Conservation (phyloP, 2,888 invertebrate genomes). For the Operophtera brumata region DNA sequence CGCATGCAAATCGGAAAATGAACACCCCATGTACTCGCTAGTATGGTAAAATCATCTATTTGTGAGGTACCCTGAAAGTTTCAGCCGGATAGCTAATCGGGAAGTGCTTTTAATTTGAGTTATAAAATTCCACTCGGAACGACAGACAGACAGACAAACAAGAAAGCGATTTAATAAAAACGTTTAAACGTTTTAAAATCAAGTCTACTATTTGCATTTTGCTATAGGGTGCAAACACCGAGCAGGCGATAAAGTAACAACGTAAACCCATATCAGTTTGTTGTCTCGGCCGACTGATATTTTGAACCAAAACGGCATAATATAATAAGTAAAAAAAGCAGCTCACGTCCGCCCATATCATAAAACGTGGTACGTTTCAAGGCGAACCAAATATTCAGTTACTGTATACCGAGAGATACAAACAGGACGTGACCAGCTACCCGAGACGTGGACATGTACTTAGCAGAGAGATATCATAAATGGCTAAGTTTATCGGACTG, state of each 20-base stretch:
- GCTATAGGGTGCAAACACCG: too few relatives aligned
- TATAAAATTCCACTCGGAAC: too few relatives aligned
- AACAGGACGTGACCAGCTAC: slow-evolving; percentile 54
- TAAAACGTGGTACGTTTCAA: slow-evolving; percentile 60
- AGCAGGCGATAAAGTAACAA: slow-evolving; percentile 2
- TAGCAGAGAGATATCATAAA: slow-evolving; percentile 43
- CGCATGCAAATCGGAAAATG: too few relatives aligned
- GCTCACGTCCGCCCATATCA: slow-evolving; percentile 54
- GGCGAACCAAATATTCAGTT: slow-evolving; percentile 69
- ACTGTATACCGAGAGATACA: slow-evolving; percentile 53
- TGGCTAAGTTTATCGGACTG: slow-evolving; percentile 29
- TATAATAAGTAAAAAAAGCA: slow-evolving; percentile 56
- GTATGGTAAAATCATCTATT: too few relatives aligned
- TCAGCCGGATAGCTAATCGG: too few relatives aligned
- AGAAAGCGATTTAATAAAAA: too few relatives aligned
- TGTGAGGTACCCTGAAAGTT: too few relatives aligned
- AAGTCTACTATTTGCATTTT: too few relatives aligned
- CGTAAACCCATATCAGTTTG: slow-evolving; percentile 11
- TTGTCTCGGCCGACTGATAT: background rate
- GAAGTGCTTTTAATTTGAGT: too few relatives aligned
- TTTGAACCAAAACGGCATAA: slow-evolving; percentile 29
- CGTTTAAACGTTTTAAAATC: too few relatives aligned
- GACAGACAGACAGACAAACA: too few relatives aligned
- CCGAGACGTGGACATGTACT: slow-evolving; percentile 44
- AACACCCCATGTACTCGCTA: too few relatives aligned